Conservation (phyloP, 2,113 vertebrate genomes). For the Myrmecobius fasciatus region DNA sequence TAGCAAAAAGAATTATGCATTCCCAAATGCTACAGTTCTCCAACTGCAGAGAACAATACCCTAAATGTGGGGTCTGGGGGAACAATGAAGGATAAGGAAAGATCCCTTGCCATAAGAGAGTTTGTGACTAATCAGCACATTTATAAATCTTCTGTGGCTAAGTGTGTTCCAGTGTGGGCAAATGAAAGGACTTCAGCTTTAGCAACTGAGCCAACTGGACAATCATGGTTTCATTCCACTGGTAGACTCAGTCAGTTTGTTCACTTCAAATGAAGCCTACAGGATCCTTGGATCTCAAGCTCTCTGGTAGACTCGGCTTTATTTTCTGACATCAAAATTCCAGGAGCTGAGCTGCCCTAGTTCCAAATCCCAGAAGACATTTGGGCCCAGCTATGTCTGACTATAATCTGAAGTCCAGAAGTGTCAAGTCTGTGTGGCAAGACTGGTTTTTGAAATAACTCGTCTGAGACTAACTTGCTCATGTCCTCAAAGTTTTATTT, state of each 20-base stretch:
- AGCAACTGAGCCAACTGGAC: slow-evolving; percentile 30
- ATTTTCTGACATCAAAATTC: neutral
- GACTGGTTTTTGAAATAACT: neutral
- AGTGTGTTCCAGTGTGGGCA: slow-evolving; percentile 1
- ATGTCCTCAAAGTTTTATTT: neutral
- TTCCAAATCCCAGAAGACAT: neutral
- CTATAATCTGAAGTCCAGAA: neutral
- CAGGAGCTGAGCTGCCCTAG: neutral
- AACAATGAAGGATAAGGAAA: neutral
- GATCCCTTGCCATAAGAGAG: slow-evolving; percentile 29
- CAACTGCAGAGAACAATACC: neutral
- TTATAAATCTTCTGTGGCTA: slow-evolving; percentile 36
- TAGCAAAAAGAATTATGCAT: neutral
- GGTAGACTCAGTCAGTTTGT: slow-evolving; percentile 22
- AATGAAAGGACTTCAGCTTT: slow-evolving; percentile 25
- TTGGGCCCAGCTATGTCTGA: neutral
- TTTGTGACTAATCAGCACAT: slow-evolving; percentile 45
- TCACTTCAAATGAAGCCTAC: slow-evolving; percentile 3
- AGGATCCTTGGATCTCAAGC: neutral
- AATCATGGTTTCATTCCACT: neutral
- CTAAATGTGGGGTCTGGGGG: slow-evolving; percentile 11
- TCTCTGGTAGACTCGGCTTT: neutral
- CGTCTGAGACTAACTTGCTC: neutral
- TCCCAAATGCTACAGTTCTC: neutral
- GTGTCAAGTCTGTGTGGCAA: neutral